Evolutionary conservation across 2,888 invertebrate species (phyloP), one percentile per base, ranked within the genome.

Genomic region (Syrphus vitripennis): DNA sequence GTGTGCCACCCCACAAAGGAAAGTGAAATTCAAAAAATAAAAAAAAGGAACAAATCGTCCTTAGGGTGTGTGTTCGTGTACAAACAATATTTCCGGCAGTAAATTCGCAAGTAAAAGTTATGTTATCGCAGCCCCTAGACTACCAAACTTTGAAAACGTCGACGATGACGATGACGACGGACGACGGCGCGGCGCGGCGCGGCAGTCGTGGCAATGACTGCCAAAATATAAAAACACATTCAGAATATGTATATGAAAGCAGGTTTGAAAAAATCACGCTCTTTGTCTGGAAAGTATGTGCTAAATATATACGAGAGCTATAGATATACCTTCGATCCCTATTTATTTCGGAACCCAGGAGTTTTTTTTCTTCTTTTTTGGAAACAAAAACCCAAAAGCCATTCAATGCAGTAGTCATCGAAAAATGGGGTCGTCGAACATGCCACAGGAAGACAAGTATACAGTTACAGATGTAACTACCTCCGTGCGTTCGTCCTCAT

Each of bases 31-130:
- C n/a, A n/a, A n/a, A n/a, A n/a, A n/a, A n/a, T n/a, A n/a, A n/a
- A 19, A 24, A 63, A 55, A 63, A 55, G 19, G 59, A 45, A 37
- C 40, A 40, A 65, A 29, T 45, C 21, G 45, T 79, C n/a, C 53
- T 50, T 9, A 45, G 76, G 53, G 69, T 53, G 37, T 65, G 45
- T 65, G 45, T 65, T 63, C 63, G 45, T 65, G 63, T 65, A 63
- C 55, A 24, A 55, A 69, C 14, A 31, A 42, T 42, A 40, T 63
- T 48, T 71, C 57, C 72, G 59, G 34, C 65, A 59, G 70, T 34
- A 65, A 75, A 65, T 76, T 84, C 67, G 50, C 80, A 80, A 84
- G 83, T 80, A 84, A 80, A 80, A 84, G 83, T 84, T 84, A 50
- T 84, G 80, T 67, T 84, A 76, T 76, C 80, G 70, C 75, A 71